Conservation (phyloP, 2,888 invertebrate species). For the Pteria penguin region DNA sequence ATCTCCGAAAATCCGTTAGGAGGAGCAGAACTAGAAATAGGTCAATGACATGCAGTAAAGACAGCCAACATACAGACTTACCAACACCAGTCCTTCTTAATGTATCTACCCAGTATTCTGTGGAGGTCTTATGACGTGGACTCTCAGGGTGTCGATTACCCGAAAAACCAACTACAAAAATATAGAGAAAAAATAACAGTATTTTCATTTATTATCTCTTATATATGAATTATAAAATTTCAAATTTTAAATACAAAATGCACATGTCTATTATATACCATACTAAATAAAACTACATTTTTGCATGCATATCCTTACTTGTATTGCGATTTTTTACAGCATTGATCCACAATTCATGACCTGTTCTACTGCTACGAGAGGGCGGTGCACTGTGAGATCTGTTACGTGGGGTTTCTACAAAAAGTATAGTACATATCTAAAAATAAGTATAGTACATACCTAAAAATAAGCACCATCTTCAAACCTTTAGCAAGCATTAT, state of each 20-base stretch:
- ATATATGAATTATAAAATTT: not conserved
- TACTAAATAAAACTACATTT: too few species aligned
- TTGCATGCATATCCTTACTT: too few species aligned
- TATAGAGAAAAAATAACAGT: not conserved
- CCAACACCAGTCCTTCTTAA: conserved; percentile 72
- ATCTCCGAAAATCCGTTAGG: too few species aligned
- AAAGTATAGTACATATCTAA: not conserved
- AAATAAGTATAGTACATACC: not conserved
- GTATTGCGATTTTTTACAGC: conserved; percentile 71
- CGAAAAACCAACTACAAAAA: conserved; percentile 57
- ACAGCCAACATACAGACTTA: too few species aligned
- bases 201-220: not conserved
- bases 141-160: conserved; percentile 59
- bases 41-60: too few species aligned
- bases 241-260: too few species aligned
- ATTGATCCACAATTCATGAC: conserved; percentile 72
- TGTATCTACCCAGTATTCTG: conserved; percentile 75
- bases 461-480: not conserved
- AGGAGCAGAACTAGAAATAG: too few species aligned
- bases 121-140: conserved; percentile 72
- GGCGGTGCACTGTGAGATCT: conserved; percentile 64
- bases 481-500: too few species aligned
- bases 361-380: conserved; percentile 52
- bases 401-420: conserved; percentile 33
- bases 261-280: too few species aligned